These are phyloP conservation scores for Tachina grossa DNA, from an alignment of 2,888 invertebrate genomes.

Conservation along the genomic window DNA sequence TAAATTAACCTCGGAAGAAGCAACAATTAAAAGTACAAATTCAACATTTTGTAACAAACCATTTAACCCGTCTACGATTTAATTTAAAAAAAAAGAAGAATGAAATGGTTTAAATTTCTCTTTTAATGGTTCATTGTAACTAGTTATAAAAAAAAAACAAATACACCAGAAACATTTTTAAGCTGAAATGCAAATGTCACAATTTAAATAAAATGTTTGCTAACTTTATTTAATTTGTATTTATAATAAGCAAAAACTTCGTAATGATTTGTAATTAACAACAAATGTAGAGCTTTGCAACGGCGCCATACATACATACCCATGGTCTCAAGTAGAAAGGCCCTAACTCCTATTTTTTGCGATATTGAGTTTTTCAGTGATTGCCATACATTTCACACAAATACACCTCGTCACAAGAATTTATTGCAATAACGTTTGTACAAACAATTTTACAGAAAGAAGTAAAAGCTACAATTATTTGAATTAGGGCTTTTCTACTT, in stretches of 20 bases:
- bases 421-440: no score
- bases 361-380: no score
- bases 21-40: conserved; percentile 41
- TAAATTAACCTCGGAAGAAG: conserved; percentile 49
- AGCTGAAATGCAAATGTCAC: conserved; percentile 3
- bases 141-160: not conserved
- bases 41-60: conserved; percentile 25
- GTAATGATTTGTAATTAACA: not conserved
- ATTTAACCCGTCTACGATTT: conserved; percentile 13
- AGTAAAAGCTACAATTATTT: no score
- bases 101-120: conserved; percentile 1
- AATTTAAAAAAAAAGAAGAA: conserved; percentile 4
- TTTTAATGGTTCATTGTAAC: not conserved
- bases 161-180: not conserved
- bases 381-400: no score
- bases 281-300: not conserved
- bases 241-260: not conserved
- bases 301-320: not conserved
- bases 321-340: no score
- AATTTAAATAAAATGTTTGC: not conserved
- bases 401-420: no score
- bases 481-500: no score
- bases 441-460: no score
- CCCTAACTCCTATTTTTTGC: no score
- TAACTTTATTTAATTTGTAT: not conserved